Conservation (phyloP, 1,140 invertebrate genomes). For the Trichoplusia ni region DNA sequence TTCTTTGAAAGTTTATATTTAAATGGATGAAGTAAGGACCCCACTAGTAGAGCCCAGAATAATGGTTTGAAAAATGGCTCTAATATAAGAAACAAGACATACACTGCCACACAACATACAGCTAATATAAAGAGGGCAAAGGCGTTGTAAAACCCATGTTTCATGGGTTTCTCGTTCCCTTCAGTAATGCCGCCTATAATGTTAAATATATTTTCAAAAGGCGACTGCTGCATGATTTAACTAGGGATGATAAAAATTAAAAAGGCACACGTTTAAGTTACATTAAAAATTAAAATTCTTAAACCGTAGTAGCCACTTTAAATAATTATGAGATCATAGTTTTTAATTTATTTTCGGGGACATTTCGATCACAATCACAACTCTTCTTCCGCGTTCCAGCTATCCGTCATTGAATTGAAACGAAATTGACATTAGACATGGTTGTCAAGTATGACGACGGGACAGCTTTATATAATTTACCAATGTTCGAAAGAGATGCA, state of each 20-base stretch:
- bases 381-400: constrained; percentile 2
- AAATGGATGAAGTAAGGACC: constrained; percentile 94
- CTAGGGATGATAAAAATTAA: not conserved
- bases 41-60: constrained; percentile 96
- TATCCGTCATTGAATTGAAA: not conserved
- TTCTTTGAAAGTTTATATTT: constrained; percentile 88
- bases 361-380: constrained; percentile 20
- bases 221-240: constrained; percentile 70
- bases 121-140: constrained; percentile 87
- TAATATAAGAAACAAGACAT: constrained; percentile 89
- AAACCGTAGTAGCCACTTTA: constrained; percentile 55
- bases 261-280: constrained; percentile 3
- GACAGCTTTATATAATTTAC: too few species aligned
- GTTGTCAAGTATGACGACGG: not conserved
- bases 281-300: constrained; percentile 11
- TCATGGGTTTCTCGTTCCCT: constrained; percentile 90
- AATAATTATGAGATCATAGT: constrained; percentile 47
- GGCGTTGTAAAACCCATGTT: constrained; percentile 93
- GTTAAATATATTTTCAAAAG: constrained; percentile 78
- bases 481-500: too few species aligned
- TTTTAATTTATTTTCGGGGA: constrained; percentile 40
- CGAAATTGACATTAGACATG: not conserved
- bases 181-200: constrained; percentile 76
- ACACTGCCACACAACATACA: constrained; percentile 85
- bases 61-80: constrained; percentile 96